A percentile compares a stretch with the other conserved stretches of the same genome.
Evolutionary conservation across 2,113 vertebrate genomes (phyloP).

Genomic region (Mixornis gularis): DNA sequence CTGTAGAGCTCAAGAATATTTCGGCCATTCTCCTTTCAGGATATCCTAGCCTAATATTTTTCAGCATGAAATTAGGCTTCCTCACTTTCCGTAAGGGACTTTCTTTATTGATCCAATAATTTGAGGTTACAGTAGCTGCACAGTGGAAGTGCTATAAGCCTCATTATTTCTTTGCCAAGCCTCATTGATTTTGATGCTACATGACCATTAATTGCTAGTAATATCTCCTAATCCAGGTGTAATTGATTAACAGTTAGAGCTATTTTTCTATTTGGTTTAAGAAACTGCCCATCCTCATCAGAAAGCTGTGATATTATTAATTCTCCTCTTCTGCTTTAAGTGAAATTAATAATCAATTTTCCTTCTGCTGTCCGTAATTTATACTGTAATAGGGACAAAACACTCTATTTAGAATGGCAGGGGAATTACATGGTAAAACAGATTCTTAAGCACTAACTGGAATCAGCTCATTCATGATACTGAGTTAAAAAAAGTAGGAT

Average conservation of each 20-base stretch:
- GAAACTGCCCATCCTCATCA: neutral
- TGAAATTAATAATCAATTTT: constrained; percentile 64
- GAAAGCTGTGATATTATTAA: constrained; percentile 35
- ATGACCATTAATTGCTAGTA: constrained; percentile 41
- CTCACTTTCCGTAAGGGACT: neutral
- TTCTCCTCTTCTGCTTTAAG: constrained; percentile 38
- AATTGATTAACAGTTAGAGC: constrained; percentile 33
- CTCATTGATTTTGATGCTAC: constrained; percentile 54
- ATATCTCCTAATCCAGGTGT: constrained; percentile 36
- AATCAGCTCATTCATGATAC: constrained; percentile 16
- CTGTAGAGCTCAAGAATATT: neutral
- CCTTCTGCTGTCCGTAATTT: constrained; percentile 33
- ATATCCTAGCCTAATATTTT: neutral
- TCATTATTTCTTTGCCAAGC: constrained; percentile 35
- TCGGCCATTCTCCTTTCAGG: neutral
- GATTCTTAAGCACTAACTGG: constrained; percentile 1
- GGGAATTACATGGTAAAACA: constrained; percentile 8
- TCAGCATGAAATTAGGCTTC: neutral
- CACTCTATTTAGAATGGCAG: neutral
- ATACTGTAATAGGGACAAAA: constrained; percentile 4
- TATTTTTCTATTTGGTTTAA: constrained; percentile 36
- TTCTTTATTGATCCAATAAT: neutral
- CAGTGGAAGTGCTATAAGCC: neutral
- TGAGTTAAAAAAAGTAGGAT: neutral
- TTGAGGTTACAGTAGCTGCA: neutral